These are phyloP conservation scores for Syrrhaptes paradoxus DNA, from an alignment of 2,113 vertebrate species.

Conservation along the genomic window DNA sequence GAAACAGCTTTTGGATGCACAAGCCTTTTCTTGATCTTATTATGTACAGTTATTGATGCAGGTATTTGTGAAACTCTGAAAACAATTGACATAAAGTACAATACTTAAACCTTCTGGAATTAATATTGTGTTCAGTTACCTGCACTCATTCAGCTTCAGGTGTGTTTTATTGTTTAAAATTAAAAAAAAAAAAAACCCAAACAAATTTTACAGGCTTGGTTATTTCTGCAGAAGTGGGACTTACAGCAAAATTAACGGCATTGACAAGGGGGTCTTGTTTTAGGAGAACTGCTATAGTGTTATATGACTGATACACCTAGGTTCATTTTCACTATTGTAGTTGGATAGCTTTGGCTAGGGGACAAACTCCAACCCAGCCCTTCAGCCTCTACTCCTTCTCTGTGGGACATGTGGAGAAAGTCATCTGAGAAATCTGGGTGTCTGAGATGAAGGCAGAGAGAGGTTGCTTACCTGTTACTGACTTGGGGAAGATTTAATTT, in stretches of 20 bases:
- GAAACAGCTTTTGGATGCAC: not conserved
- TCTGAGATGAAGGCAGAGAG: not conserved
- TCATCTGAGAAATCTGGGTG: not conserved
- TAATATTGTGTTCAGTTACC: not conserved
- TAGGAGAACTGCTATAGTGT: not conserved
- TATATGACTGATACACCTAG: not conserved
- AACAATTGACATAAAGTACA: not conserved
- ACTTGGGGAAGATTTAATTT: not conserved
- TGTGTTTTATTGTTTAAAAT: not conserved
- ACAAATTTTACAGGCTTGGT: not conserved
- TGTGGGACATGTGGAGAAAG: not conserved
- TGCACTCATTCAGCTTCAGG: not conserved
- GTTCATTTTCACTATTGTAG: not conserved
- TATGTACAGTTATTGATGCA: not conserved
- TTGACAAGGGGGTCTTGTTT: not conserved
- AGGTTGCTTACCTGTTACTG: not conserved
- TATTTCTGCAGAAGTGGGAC: not conserved
- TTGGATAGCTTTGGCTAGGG: not conserved
- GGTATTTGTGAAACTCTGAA: not conserved
- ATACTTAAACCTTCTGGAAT: not conserved
- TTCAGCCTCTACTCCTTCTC: not conserved
- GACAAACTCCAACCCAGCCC: not conserved
- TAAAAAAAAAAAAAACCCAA: not conserved
- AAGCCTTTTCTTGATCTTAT: not conserved
- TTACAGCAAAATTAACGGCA: not conserved